Evolutionary conservation across 1,140 invertebrate species (phyloP), one percentile per base, ranked within the genome.

Genomic region (Diplogasteroides magnus): DNA sequence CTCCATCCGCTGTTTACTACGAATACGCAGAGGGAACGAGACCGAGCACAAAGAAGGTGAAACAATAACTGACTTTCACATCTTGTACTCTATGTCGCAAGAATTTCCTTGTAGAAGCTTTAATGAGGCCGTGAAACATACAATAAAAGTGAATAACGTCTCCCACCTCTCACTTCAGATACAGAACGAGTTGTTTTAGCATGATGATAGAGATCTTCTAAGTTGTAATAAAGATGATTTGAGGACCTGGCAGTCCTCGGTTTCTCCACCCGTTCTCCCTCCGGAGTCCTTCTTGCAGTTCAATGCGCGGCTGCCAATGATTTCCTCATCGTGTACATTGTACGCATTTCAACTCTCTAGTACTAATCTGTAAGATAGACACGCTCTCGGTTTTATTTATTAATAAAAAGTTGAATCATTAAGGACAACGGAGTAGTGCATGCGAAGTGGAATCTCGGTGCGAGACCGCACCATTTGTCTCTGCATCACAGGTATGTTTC

Each of bases 241-340:
- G 61, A 72, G 29, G 77, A 79, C 58, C 71, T 61, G 29, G 60
- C 81, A 13, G 77, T 79, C 15, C 56, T 79, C 25, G 71, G 71
- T 15, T 79, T 79, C 37, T 65, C 61, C 61, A 81, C 77, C 1
- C 67, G 60, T 3, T 58, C 68, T 13, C 66, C 70, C 13, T 74
- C 75, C 14, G 77, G 77, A 19, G 78, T 79, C 2, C 67, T 79
- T 0, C 68, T 79, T 6, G 31, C 67, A 19, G 80, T 81, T 26
- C 79, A 79, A 63, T 79, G 77, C 57, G 65, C 73, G 1, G 78
- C 79, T 0, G 79, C 81, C 31, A 72, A 67, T n/a, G 78, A 79
- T 32, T 81, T 78, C 56, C 67, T 79, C 15, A 78, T 78, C 23
- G 60, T 79, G 2, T 80, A 73, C 64, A 31, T 78, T 23, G 77